Evolutionary conservation across 2,888 invertebrate species (phyloP), one percentile per base, ranked within the genome.

Genomic region (Cistogaster globosa): DNA sequence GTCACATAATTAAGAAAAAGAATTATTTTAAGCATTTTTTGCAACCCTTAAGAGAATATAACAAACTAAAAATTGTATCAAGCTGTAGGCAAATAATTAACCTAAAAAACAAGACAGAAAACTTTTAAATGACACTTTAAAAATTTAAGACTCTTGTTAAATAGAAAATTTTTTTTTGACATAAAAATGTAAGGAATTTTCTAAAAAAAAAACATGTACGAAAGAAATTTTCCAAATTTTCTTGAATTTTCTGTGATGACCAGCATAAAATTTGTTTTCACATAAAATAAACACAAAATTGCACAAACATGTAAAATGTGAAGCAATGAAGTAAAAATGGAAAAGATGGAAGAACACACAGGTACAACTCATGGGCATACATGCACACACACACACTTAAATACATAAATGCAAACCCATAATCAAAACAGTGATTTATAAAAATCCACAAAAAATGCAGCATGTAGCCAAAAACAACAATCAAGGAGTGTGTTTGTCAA

Each of bases 261-360:
- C 84, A 77, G 81, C 77, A 84, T 81, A 78, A 76, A 84, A 81
- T 84, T 81, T 78, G 69, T 82, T 69, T 77, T 63, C 69, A 74
- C 77, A 81, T 78, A 69, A 76, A 82, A 71, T 71, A 51, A 65
- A 20, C 63, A 69, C 36, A 77, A 62, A 77, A 62, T 60, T 77
- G 60, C 65, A 58, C 42, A 51, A 57, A 57, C 53, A 42, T 55
- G 32, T 68, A 18, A n/a, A 60, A 20, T 26, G 48, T 48, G 14
- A 14, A 38, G 16, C 48, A 63, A 11, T 12, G 12, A 42, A 42
- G 12, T 11, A 11, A 42, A 42, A 42, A 11, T 1, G 8, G 8
- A 38, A 38, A 1, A 42, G 8, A 42, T 12, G 12, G 12, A 42
- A 5, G 38, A 7, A 79, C 48, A 26, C 38, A 53, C 16, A 48